Evolutionary conservation across 2,888 invertebrate genomes (phyloP).

Genomic region (Noctua janthe): DNA sequence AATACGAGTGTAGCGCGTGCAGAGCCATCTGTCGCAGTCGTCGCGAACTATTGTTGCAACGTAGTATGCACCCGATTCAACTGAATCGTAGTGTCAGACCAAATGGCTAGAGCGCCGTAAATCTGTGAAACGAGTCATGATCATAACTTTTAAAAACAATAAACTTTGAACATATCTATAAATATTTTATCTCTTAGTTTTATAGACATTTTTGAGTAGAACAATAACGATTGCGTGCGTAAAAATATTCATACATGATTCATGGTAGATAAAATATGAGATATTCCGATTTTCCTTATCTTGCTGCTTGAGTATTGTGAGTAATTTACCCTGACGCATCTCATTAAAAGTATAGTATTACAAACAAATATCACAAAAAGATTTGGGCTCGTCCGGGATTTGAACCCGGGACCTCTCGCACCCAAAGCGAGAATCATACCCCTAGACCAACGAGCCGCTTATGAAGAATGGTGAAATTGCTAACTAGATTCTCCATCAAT

Average conservation of each 20-base stretch:
- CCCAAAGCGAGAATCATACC: conserved; percentile 91
- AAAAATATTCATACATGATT: conserved; percentile 5
- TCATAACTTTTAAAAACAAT: conserved; percentile 7
- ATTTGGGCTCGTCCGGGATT: conserved; percentile 90
- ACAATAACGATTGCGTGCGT: neutral
- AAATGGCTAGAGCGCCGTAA: neutral
- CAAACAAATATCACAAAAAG: conserved; percentile 22
- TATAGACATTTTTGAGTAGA: neutral
- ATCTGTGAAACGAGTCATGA: neutral
- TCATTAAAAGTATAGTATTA: neutral
- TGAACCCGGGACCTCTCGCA: conserved; percentile 91
- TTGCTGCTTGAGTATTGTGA: neutral
- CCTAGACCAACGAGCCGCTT: conserved; percentile 90
- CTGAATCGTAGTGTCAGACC: neutral
- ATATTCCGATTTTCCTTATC: neutral
- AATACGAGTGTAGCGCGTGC: conserved; percentile 1
- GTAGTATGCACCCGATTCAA: conserved; percentile 35
- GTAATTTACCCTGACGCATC: neutral
- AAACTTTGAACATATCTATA: neutral
- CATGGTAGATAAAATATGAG: neutral
- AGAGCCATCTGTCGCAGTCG: conserved; percentile 52
- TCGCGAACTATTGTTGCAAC: conserved; percentile 52
- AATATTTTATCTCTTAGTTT: conserved; percentile 14
- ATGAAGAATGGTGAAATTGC: fast-evolving
- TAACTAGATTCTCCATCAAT: neutral